Evolutionary conservation across 2,888 invertebrate species (phyloP).

Genomic region (Xanthia togata): DNA sequence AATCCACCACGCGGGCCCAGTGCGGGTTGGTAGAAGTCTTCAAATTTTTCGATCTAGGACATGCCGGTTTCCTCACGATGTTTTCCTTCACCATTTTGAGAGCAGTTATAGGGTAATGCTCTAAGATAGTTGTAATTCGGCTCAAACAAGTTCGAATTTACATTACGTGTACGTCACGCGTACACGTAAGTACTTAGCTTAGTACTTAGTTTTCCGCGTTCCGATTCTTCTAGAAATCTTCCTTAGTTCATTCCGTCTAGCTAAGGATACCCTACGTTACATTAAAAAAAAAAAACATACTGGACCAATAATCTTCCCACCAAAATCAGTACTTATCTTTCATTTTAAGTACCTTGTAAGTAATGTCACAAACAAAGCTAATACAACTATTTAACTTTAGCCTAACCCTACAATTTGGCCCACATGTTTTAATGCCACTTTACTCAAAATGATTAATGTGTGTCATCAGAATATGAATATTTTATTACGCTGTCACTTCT

Average conservation of each 20-base stretch:
- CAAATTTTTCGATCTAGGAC: neutral
- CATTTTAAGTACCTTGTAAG: conserved; percentile 29
- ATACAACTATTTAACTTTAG: conserved; percentile 15
- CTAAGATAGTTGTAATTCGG: no score
- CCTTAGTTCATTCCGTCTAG: neutral
- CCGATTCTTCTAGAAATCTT: no score
- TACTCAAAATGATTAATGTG: conserved; percentile 48
- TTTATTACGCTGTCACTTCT: conserved; percentile 60
- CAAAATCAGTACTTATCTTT: conserved; percentile 16
- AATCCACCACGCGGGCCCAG: neutral
- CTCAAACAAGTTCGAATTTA: no score
- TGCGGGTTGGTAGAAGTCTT: neutral
- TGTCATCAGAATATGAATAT: conserved; percentile 66
- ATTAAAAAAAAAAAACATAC: conserved; percentile 6
- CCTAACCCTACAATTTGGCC: conserved; percentile 16
- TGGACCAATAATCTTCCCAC: conserved; percentile 25
- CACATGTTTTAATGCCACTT: conserved; percentile 32
- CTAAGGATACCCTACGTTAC: neutral
- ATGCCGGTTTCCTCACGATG: no score
- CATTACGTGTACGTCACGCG: no score
- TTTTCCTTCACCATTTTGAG: no score
- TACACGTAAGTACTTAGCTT: no score
- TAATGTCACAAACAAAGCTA: conserved; percentile 24
- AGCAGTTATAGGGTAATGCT: no score
- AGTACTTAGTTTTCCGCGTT: no score